Evolutionary conservation across 2,113 vertebrate species (phyloP), one percentile per base, ranked within the genome.

Genomic region (Anas platyrhynchos): DNA sequence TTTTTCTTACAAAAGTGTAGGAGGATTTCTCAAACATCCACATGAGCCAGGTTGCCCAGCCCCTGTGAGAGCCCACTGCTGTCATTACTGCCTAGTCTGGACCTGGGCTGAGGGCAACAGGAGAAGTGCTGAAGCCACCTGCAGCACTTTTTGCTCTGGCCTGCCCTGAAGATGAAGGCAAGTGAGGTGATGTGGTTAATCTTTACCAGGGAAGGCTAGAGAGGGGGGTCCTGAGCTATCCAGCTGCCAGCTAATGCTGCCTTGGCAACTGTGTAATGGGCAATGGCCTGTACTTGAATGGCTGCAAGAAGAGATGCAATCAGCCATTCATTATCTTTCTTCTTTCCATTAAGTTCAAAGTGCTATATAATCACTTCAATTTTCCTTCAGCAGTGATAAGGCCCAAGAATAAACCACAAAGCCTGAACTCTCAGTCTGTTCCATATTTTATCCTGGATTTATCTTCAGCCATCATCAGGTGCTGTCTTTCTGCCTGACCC

Each of bases 341-440:
- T 83, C 72, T 74, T 91, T 93, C 89, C 73, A 89, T 82, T 94
- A 79, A 91, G 74, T 94, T 96, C 94, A 96, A 97, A 98, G 91
- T 92, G 76, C 92, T 88, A 31, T 68, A 77, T 85, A 96, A 94
- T 96, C 75, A 86, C 79, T 95, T 96, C 93, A 93, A 52, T 90
- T 95, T 97, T 92, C 94, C 88, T 96, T 56, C 67, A 82, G 63
- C 0, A 0, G 13, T 44, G 90, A 96, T 95, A 96, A 97, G 87
- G 65, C 72, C 76, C 44, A 75, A 61, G 44, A 29, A 36, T 88
- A 89, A 97, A 93, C 65, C 55, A 16, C 61, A 76, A 72, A 92
- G 62, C 50, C 74, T 91, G 55, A 77, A 55, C 36, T 85, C 73
- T 93, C 72, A 68, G 55, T 89, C 79, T 82, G 74, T 41, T 89